Conservation (phyloP, 2,113 vertebrate species). For the Notiomystis cincta region DNA sequence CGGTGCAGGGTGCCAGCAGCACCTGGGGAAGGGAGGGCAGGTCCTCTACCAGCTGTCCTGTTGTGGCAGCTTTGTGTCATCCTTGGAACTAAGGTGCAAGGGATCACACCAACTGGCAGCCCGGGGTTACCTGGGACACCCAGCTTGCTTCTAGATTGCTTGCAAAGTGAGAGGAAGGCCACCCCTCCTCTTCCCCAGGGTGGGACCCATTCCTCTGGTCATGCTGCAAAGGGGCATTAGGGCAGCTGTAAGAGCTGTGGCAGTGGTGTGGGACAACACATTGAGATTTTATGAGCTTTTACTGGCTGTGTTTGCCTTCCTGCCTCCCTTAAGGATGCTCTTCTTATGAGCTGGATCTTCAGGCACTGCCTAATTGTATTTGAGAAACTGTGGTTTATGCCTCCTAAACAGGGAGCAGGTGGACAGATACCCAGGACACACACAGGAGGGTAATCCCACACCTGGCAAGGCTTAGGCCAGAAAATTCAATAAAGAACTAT, state of each 20-base stretch:
- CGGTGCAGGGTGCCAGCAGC: not conserved
- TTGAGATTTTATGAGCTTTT: not conserved
- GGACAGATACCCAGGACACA: not conserved
- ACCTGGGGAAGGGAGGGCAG: not conserved
- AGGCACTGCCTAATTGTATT: not conserved
- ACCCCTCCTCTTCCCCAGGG: not conserved
- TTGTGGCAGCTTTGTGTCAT: not conserved
- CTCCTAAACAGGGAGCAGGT: not conserved
- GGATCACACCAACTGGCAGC: not conserved
- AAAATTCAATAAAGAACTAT: not conserved
- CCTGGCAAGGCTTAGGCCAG: not conserved
- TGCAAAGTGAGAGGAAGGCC: not conserved
- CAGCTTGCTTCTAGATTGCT: not conserved
- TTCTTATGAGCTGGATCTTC: not conserved
- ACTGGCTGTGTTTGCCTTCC: not conserved
- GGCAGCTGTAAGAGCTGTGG: not conserved
- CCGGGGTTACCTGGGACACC: not conserved
- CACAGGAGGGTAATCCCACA: not conserved
- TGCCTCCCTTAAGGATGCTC: not conserved
- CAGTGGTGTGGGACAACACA: rapidly evolving
- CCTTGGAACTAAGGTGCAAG: not conserved
- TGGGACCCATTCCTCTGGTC: rapidly evolving
- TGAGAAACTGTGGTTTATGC: not conserved
- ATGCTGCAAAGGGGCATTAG: not conserved
- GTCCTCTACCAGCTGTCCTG: not conserved